These are phyloP conservation scores for Gibbula magus DNA, from an alignment of 2,888 invertebrate genomes.

Conservation along the genomic window DNA sequence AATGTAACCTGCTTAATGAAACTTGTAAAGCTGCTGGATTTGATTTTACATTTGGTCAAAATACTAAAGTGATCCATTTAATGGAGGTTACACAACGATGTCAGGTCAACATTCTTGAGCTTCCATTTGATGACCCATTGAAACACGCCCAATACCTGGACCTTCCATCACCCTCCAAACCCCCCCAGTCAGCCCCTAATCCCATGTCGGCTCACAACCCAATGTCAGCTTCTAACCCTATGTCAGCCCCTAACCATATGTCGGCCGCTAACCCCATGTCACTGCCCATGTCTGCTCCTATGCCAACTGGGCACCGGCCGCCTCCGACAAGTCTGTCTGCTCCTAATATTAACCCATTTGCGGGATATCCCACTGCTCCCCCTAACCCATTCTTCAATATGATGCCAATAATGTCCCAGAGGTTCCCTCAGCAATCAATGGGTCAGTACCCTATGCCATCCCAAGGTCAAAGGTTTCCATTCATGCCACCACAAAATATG, in stretches of 20 bases:
- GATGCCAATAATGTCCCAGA: conserved; percentile 35
- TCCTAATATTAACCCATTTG: conserved; percentile 31
- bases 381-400: conserved; percentile 34
- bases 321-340: conserved; percentile 6
- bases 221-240: background rate
- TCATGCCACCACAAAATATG: conserved; percentile 31
- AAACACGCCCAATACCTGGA: conserved; percentile 70
- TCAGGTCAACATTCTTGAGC: conserved; percentile 60
- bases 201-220: background rate
- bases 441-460: background rate
- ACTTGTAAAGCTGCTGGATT: conserved; percentile 68
- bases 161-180: conserved; percentile 36
- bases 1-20: conserved; percentile 67
- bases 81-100: conserved; percentile 57
- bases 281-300: conserved; percentile 1
- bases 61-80: conserved; percentile 64
- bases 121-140: conserved; percentile 70
- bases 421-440: conserved; percentile 2
- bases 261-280: background rate
- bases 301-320: conserved; percentile 15
- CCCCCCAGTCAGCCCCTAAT: background rate
- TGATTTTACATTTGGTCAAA: conserved; percentile 67
- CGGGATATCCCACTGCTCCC: conserved; percentile 25
- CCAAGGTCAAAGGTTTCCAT: conserved; percentile 27
- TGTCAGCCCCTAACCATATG: conserved; percentile 24